phyloP scores from a whole-genome alignment of 1,140 invertebrate species.

The Drosophila ambigua region DNA sequence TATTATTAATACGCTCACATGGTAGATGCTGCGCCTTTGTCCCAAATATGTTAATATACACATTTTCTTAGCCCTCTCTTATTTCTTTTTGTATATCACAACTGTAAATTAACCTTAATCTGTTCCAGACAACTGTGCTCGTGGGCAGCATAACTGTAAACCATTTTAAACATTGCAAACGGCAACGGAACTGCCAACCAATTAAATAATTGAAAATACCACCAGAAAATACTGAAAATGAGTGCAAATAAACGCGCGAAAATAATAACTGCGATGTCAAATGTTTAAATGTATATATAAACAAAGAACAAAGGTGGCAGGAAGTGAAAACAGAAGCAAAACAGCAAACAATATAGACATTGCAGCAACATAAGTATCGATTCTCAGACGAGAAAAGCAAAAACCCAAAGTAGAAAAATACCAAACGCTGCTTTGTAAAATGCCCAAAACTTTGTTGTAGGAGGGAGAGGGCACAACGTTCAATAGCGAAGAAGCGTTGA shows the following conservation, averaged over 20 bases:
- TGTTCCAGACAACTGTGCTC: conserved; percentile 4
- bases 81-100: background rate
- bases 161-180: conserved; percentile 15
- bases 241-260: conserved; percentile 35
- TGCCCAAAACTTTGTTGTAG: conserved; percentile 71
- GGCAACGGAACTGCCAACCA: conserved; percentile 10
- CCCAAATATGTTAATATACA: too few relatives aligned
- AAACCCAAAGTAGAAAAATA: conserved; percentile 52
- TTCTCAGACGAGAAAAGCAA: background rate
- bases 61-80: background rate
- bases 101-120: background rate
- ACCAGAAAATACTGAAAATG: conserved; percentile 4
- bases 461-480: conserved; percentile 52
- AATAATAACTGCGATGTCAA: conserved; percentile 17
- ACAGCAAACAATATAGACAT: background rate
- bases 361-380: background rate
- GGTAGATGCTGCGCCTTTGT: too few relatives aligned
- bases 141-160: conserved; percentile 8
- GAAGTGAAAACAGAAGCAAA: background rate
- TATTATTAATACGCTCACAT: too few relatives aligned
- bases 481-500: conserved; percentile 61
- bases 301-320: background rate
- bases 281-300: background rate
- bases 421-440: conserved; percentile 54
- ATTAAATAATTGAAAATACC: conserved; percentile 9